phyloP scores from a whole-genome alignment of 2,888 invertebrate genomes.

The Drosophila neoperkinsi region DNA sequence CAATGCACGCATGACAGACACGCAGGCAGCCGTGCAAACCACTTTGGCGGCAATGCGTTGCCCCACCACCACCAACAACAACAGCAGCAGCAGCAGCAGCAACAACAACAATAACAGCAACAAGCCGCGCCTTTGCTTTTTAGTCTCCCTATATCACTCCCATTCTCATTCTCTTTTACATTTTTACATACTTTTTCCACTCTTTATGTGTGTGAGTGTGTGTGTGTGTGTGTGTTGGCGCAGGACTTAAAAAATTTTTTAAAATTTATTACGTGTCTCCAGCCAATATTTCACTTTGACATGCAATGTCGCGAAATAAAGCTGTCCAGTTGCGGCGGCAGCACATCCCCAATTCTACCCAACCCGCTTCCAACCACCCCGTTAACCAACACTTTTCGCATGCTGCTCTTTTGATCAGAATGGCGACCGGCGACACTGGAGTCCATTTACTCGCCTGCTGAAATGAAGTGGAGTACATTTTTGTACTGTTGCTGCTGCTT shows the following conservation, averaged over 20 bases:
- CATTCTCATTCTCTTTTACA: slow-evolving; percentile 30
- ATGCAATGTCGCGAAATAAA: slow-evolving; percentile 83
- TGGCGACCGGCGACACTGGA: slow-evolving; percentile 31
- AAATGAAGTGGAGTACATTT: slow-evolving; percentile 59
- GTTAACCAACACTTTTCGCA: slow-evolving; percentile 1
- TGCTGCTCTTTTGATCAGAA: slow-evolving; percentile 38
- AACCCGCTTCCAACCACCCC: neutral
- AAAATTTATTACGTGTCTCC: slow-evolving; percentile 84
- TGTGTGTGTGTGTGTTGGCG: slow-evolving; percentile 38
- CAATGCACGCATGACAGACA: slow-evolving; percentile 76
- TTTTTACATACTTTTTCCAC: slow-evolving; percentile 27
- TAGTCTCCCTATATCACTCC: slow-evolving; percentile 27
- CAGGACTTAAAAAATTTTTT: slow-evolving; percentile 71
- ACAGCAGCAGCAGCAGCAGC: neutral
- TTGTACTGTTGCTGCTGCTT: slow-evolving; percentile 27
- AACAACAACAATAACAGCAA: neutral
- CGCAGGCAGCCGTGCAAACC: slow-evolving; percentile 79
- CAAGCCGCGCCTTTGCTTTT: slow-evolving; percentile 18
- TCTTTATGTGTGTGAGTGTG: slow-evolving; percentile 13
- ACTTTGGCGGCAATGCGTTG: slow-evolving; percentile 76
- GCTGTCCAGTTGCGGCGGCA: slow-evolving; percentile 79
- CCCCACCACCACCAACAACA: slow-evolving; percentile 4
- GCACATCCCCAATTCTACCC: neutral
- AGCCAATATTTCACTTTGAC: slow-evolving; percentile 85
- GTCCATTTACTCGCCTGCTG: slow-evolving; percentile 59